Evolutionary conservation across 2,797 vertebrate genomes (phyloP), one percentile per base, ranked within the genome.

Genomic region (Gastrophryne carolinensis): DNA sequence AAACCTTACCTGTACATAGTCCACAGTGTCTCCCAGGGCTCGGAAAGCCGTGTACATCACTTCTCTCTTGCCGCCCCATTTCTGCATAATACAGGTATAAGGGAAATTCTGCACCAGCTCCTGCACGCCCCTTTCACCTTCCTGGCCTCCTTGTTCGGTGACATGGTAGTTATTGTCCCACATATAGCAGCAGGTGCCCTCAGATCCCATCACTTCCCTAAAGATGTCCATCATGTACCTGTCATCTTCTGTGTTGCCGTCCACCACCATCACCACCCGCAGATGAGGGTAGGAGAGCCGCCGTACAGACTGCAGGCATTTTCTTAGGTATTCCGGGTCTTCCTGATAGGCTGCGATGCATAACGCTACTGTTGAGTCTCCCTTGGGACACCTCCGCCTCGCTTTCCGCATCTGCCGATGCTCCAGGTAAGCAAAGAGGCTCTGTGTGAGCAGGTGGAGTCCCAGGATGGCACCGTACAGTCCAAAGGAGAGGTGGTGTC

Each of bases 11-110:
- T 98, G 97, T 39, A 99, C 88, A 11, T 98, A 99, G 79, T 99
- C 96, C 89, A 98, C 95, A 0, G 93, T 94, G 84, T 95, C 92
- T 2, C 95, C 96, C 0, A 99, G 93, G 0, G 96, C 96, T 80
- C 94, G 95, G 82, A 99, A 99, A 68, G 97, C 97, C 0, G 96
- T 99, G 91, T 98, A 99, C 97, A 99, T 99, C 83, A 99, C 97
- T 83, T 99, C 97, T 27, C 97, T 87, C 84, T 99, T 99, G 27
- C 97, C 97, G 1, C 97, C 97, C 97, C 97, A 99, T 83, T 97
- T 93, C 88, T 99, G 97, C 90, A 98, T 96, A 87, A 99, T 84
- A 75, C 97, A 99, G 30, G 94, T 91, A 83, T 92, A 95, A 26
- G 91, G 91, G 80, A 87, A 93, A 78, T 86, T 35, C 26, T 88